Evolutionary conservation across 1,140 invertebrate species (phyloP), one percentile per base, ranked within the genome.

Genomic region (Pentalonia nigronervosa): DNA sequence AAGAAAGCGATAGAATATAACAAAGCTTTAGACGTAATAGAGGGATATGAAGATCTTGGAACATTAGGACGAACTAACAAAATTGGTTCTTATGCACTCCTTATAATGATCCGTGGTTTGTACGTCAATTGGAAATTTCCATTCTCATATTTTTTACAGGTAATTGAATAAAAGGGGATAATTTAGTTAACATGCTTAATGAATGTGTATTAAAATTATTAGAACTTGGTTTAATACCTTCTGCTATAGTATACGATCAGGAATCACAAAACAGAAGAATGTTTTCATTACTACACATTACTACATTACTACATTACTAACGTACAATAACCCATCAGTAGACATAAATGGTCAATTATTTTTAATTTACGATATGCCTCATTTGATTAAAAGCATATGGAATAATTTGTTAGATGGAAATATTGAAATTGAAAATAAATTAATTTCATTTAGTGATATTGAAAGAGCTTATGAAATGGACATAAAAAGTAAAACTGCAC

Each of bases 221-320:
- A 81, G 30, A 81, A n/a, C 11, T 34, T 81, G n/a, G 67, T 81
- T 81, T 81, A 34, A 34, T 81, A 81, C 67, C n/a, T 34, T n/a
- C n/a, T 34, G 67, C 67, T 34, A 34, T 81, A 81, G n/a, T 34
- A 34, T 81, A n/a, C n/a, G 67, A 81, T 81, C 67, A 81, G n/a
- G 67, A n/a, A 81, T 34, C n/a, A 81, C 67, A 81, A 81, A 81
- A 83, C 7, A 83, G 81, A 83, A 34, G 34, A 83, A 83, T 83
- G 81, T 83, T 83, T 83, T 83, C 81, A 83, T 36, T 83, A 83
- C 34, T 83, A n/a, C n/a, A n/a, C n/a, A n/a, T n/a, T n/a, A n/a
- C n/a, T n/a, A n/a, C n/a, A n/a, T n/a, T n/a, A n/a, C n/a, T n/a
- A n/a, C 1, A 34, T 34, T 21, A 34, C n/a, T n/a, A 83, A 83